Conservation (phyloP, 2,797 vertebrate species). For the Danio aesculapii region DNA sequence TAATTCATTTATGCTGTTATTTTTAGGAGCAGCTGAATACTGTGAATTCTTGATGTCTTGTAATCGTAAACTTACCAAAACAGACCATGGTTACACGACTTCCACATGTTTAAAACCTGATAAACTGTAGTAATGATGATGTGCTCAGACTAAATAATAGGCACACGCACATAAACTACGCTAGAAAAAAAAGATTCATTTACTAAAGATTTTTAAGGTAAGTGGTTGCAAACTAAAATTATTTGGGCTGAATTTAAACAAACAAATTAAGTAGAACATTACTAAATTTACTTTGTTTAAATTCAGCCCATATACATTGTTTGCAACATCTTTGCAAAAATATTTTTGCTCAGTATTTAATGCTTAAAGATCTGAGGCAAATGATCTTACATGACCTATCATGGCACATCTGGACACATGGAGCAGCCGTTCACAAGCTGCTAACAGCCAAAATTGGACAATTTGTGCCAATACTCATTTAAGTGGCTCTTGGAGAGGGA, state of each 20-base stretch:
- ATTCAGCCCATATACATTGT: too few relatives aligned
- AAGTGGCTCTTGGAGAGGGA: slow-evolving; percentile 66
- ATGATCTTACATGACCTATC: neutral
- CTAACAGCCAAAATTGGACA: slow-evolving; percentile 25
- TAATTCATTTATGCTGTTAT: slow-evolving; percentile 60
- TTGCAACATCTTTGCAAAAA: too few relatives aligned
- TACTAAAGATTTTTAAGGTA: too few relatives aligned
- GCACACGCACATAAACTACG: neutral
- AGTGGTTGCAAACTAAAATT: too few relatives aligned
- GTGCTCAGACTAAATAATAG: slow-evolving; percentile 10
- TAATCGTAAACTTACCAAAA: slow-evolving; percentile 41
- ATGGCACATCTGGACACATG: slow-evolving; percentile 4
- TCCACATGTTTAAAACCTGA: slow-evolving; percentile 7
- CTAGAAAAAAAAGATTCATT: too few relatives aligned
- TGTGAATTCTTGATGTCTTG: slow-evolving; percentile 42
- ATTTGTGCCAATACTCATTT: slow-evolving; percentile 33
- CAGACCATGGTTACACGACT: neutral
- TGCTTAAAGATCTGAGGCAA: slow-evolving; percentile 5
- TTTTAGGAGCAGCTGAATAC: slow-evolving; percentile 55
- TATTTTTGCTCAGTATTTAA: neutral
- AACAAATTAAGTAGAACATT: too few relatives aligned
- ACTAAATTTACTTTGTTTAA: too few relatives aligned
- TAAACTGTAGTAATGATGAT: neutral
- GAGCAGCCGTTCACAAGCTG: slow-evolving; percentile 10
- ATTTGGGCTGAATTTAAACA: too few relatives aligned